phyloP scores from a whole-genome alignment of 2,888 invertebrate species.

The Halictus quadricinctus region DNA sequence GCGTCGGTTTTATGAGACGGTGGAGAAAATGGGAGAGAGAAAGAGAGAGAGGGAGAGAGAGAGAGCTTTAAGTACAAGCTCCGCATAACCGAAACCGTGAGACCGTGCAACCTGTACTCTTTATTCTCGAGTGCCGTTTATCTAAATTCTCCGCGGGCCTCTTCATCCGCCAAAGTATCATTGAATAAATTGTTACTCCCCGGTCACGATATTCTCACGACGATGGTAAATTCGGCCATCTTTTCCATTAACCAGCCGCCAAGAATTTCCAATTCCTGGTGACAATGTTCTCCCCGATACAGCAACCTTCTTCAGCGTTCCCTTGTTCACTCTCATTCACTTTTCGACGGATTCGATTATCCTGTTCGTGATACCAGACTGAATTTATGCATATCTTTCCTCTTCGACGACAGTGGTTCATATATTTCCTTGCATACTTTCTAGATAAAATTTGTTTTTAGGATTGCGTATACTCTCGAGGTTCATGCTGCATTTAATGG shows the following conservation, averaged over 20 bases:
- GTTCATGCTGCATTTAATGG: background rate
- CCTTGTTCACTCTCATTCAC: background rate
- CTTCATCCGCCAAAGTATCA: constrained; percentile 13
- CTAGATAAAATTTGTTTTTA: background rate
- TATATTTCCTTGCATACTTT: background rate
- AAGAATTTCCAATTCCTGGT: background rate
- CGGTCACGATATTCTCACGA: constrained; percentile 13
- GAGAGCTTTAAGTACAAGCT: constrained; percentile 38
- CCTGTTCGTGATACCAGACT: background rate
- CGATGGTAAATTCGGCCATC: background rate
- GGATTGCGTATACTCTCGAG: background rate
- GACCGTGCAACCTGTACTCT: constrained; percentile 33
- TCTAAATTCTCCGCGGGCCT: constrained; percentile 23
- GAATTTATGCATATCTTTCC: background rate
- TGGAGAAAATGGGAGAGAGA: background rate
- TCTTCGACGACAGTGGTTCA: background rate
- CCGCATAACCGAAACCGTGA: constrained; percentile 44
- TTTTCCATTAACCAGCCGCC: background rate
- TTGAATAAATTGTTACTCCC: constrained; percentile 18
- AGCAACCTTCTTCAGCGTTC: background rate
- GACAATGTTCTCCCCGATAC: background rate
- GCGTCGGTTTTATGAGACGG: constrained; percentile 27
- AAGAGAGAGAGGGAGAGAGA: background rate
- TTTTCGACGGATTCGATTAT: background rate
- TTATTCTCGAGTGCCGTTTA: constrained; percentile 39